These are phyloP conservation scores for Addax nasomaculatus DNA, from an alignment of 2,113 vertebrate species.

Conservation along the genomic window DNA sequence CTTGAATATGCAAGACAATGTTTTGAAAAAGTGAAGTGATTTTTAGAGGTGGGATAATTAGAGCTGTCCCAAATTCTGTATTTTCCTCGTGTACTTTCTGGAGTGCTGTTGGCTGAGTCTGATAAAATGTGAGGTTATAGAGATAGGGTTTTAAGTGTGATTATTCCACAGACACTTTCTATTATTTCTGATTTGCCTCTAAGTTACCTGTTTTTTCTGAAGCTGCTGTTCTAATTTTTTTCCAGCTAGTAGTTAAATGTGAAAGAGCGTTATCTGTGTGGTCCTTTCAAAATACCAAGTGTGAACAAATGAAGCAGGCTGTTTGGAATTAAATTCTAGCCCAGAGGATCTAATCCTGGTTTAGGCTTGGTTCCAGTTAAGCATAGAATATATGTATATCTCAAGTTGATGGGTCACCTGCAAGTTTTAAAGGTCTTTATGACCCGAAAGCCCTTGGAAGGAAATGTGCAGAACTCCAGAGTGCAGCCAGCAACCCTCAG, in stretches of 20 bases:
- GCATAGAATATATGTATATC: background rate
- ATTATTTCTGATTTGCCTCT: background rate
- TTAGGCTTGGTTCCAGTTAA: background rate
- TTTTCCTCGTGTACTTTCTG: background rate
- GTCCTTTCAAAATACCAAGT: background rate
- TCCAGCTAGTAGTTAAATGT: background rate
- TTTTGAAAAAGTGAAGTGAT: background rate
- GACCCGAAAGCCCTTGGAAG: background rate
- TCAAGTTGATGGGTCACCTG: background rate
- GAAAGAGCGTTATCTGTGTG: background rate
- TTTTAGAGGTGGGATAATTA: background rate
- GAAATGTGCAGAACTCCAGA: background rate
- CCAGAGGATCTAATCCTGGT: background rate
- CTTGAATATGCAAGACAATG: background rate
- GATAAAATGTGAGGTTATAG: background rate
- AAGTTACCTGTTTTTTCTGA: background rate
- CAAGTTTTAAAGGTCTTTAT: background rate
- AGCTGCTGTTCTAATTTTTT: background rate
- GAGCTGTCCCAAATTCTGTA: background rate
- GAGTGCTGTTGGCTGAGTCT: background rate
- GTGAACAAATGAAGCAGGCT: background rate
- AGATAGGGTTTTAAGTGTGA: background rate
- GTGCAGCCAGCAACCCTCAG: background rate
- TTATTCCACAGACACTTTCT: background rate
- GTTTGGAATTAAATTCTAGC: background rate